Conservation (phyloP, 2,888 invertebrate genomes). For the Hydrotaea diabolus region DNA sequence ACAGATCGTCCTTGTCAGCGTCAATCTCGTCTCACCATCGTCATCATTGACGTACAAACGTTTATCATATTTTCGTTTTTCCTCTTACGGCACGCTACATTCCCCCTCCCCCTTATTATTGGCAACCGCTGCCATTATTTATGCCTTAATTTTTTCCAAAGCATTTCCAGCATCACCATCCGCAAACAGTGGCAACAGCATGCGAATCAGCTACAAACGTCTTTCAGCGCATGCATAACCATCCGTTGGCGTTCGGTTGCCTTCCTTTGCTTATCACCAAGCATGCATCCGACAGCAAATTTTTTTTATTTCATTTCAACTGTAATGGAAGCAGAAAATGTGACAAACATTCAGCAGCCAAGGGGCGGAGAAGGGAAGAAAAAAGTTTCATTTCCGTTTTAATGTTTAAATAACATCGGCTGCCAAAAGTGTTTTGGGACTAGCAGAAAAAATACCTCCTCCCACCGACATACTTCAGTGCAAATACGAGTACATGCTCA, state of each 20-base stretch:
- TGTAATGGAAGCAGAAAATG: slow-evolving; percentile 1
- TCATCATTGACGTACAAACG: slow-evolving; percentile 29
- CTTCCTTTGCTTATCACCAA: slow-evolving; percentile 50
- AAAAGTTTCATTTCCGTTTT: slow-evolving; percentile 64
- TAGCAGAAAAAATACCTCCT: slow-evolving; percentile 5
- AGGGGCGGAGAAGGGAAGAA: background rate
- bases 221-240: slow-evolving; percentile 4
- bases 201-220: background rate
- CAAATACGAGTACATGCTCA: background rate
- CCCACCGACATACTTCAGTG: no score
- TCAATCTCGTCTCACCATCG: slow-evolving; percentile 18
- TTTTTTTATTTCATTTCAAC: slow-evolving; percentile 35
- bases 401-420: slow-evolving; percentile 54
- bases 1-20: background rate
- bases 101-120: no score
- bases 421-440: slow-evolving; percentile 54
- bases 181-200: slow-evolving; percentile 24
- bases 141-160: slow-evolving; percentile 13
- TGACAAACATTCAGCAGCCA: background rate
- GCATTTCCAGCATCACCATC: slow-evolving; percentile 29
- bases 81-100: background rate
- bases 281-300: slow-evolving; percentile 43
- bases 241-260: background rate
- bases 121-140: no score
- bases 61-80: slow-evolving; percentile 10